Evolutionary conservation across 1,140 invertebrate species (phyloP), one percentile per base, ranked within the genome.

Genomic region (Galendromus occidentalis): DNA sequence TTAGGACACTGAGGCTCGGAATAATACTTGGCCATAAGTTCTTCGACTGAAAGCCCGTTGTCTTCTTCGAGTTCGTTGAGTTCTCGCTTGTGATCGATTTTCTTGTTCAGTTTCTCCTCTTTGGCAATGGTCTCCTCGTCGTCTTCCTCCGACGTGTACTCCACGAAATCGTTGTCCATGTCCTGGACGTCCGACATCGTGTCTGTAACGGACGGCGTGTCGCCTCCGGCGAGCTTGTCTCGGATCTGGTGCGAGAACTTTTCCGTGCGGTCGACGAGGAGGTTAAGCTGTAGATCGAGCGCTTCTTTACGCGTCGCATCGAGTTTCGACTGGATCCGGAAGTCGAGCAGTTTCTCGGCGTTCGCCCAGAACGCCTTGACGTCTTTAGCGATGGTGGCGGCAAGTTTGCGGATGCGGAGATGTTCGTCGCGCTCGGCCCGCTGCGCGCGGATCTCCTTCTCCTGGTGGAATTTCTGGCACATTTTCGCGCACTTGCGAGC

Each of bases 201-300:
- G 1, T 66, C 65, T 29, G 55, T 39, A n/a, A 69, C 66, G 2
- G 70, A 72, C 18, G 69, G 66, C n/a, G 67, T 69, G 25, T 30
- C 71, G 22, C 77, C 68, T n/a, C 75, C 73, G 69, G 78, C 75
- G n/a, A 76, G 74, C 30, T 80, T 67, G 73, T 78, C 75, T 17
- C 72, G 73, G 0, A 59, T 59, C 51, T 59, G 51, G 25, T 59
- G 25, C 14, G 92, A 96, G 79, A 94, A 96, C 74, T 95, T 94
- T 77, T 98, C 94, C 0, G 95, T 98, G 77, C 96, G 91, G 78
- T 94, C 92, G 47, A 99, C 92, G 72, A 99, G 95, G 73, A 96
- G 97, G 75, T 91, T 95, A 22, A 99, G 80, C 76, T 98, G 94
- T 69, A 96, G 85, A 80, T 98, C 94, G 44, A 98, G 79, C 0